phyloP scores from a whole-genome alignment of 2,797 vertebrate genomes.

The Tadarida brasiliensis region DNA sequence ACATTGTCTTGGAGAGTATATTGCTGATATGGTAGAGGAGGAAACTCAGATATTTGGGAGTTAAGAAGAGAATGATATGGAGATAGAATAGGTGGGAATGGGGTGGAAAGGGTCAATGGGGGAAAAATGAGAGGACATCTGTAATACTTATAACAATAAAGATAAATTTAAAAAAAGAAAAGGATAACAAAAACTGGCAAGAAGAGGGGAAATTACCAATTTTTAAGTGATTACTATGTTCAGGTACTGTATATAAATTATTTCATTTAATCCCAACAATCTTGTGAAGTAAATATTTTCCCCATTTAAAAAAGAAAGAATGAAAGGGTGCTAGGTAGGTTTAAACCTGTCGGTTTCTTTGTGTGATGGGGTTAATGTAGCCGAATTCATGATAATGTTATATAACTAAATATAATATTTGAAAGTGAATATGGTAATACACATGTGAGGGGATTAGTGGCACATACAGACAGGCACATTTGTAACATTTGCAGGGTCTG shows the following conservation, averaged over 20 bases:
- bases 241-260: too few relatives aligned
- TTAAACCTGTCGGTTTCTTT: neutral
- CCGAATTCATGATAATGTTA: neutral
- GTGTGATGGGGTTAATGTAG: neutral
- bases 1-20: neutral
- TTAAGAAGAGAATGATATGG: neutral
- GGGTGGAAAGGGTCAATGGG: too few relatives aligned
- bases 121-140: too few relatives aligned
- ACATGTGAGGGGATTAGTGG: neutral
- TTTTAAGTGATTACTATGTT: too few relatives aligned
- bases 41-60: neutral
- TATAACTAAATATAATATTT: conserved; percentile 19
- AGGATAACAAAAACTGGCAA: too few relatives aligned
- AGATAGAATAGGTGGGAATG: neutral
- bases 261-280: too few relatives aligned
- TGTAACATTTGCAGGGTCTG: neutral
- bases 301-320: too few relatives aligned
- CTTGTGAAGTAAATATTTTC: too few relatives aligned
- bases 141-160: too few relatives aligned
- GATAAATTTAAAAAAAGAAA: too few relatives aligned
- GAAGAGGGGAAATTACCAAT: too few relatives aligned
- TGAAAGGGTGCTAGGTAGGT: neutral
- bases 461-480: neutral
- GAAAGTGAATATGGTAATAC: conserved; percentile 2
- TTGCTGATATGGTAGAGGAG: neutral